Evolutionary conservation across 1,140 invertebrate genomes (phyloP).

Genomic region (Archegozetes longisetosus): DNA sequence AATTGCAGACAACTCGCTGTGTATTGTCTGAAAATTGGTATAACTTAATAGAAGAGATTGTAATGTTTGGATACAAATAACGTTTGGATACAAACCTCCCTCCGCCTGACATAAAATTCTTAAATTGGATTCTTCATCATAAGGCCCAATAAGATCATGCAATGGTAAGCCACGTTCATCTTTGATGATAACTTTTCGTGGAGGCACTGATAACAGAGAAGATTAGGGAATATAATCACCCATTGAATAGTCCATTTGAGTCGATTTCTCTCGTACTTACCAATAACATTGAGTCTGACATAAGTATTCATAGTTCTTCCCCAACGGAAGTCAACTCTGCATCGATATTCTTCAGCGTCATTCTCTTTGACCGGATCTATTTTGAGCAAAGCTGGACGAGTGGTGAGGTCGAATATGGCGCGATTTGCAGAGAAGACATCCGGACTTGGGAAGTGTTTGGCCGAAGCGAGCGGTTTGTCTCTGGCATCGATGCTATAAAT

Average conservation of each 20-base stretch:
- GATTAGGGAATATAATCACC: no score
- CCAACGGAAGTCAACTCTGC: constrained; percentile 53
- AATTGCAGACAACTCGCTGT: no score
- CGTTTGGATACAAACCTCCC: constrained; percentile 20
- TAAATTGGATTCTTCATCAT: constrained; percentile 18
- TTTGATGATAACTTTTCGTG: constrained; percentile 16
- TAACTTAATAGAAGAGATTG: no score
- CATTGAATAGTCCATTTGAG: no score
- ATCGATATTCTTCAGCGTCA: constrained; percentile 22
- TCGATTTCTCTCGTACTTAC: no score
- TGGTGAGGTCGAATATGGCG: constrained; percentile 4
- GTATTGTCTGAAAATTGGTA: no score
- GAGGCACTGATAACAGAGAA: constrained; percentile 19
- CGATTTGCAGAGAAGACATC: constrained; percentile 11
- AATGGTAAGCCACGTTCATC: constrained; percentile 17
- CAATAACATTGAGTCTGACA: constrained; percentile 58
- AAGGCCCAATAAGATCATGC: constrained; percentile 20
- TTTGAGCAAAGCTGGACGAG: neutral
- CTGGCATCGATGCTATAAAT: constrained; percentile 21
- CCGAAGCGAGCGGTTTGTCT: neutral
- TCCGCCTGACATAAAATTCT: constrained; percentile 18
- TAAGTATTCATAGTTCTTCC: constrained; percentile 62
- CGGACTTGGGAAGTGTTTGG: constrained; percentile 18
- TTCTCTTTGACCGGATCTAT: constrained; percentile 11
- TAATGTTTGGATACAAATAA: no score